phyloP scores from a whole-genome alignment of 1,140 invertebrate species.

The Capitella teleta region DNA sequence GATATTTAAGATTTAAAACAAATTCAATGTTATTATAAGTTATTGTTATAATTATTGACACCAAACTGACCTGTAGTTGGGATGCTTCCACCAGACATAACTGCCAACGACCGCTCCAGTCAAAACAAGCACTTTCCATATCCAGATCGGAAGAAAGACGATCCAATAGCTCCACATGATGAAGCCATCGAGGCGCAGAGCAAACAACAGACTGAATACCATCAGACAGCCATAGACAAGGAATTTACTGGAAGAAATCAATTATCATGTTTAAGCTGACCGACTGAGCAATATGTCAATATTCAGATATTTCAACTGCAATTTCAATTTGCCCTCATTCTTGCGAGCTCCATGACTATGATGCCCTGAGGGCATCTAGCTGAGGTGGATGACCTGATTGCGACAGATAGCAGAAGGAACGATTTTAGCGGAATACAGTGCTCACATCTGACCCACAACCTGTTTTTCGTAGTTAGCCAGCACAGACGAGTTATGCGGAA shows the following conservation, averaged over 20 bases:
- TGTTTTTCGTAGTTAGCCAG: neutral
- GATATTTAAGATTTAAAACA: neutral
- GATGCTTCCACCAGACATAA: slow-evolving; percentile 87
- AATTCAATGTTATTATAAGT: neutral
- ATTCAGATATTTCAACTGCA: slow-evolving; percentile 1
- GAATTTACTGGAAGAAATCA: slow-evolving; percentile 70
- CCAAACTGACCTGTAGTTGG: slow-evolving; percentile 67
- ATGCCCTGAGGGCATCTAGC: neutral
- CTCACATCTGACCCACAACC: neutral
- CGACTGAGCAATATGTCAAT: neutral
- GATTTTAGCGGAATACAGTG: neutral
- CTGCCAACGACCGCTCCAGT: slow-evolving; percentile 77
- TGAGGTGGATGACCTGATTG: neutral
- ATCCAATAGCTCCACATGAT: slow-evolving; percentile 88
- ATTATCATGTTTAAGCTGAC: neutral
- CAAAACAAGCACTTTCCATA: slow-evolving; percentile 88
- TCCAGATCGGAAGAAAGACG: slow-evolving; percentile 87
- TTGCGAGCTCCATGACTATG: neutral
- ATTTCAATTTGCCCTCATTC: neutral
- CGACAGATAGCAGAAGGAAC: neutral
- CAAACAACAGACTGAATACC: slow-evolving; percentile 78
- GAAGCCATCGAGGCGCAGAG: slow-evolving; percentile 73
- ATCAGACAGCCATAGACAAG: slow-evolving; percentile 84
- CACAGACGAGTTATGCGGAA: neutral
- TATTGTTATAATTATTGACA: neutral